Evolutionary conservation across 2,888 invertebrate species (phyloP).

Genomic region (Andrena flavipes): DNA sequence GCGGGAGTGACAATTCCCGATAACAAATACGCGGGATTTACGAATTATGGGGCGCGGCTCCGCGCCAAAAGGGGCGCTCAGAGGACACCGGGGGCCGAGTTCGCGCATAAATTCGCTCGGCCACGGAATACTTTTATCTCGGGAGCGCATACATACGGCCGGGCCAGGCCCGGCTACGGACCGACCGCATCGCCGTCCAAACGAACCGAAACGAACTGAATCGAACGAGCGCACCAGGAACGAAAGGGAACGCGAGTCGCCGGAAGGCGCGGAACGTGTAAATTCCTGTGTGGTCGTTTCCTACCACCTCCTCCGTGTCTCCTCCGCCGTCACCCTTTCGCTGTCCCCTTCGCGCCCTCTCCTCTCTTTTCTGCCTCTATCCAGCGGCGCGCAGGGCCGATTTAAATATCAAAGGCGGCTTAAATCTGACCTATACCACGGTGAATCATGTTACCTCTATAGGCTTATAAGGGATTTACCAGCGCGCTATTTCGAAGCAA

Average conservation of each 20-base stretch:
- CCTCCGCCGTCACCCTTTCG: constrained; percentile 54
- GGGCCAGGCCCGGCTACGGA: constrained; percentile 43
- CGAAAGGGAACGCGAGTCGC: constrained; percentile 51
- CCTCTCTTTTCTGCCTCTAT: constrained; percentile 63
- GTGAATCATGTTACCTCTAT: constrained; percentile 84
- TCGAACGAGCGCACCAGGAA: constrained; percentile 28
- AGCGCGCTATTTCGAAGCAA: constrained; percentile 72
- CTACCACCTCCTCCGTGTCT: constrained; percentile 68
- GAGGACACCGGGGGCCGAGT: constrained; percentile 52
- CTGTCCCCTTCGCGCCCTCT: constrained; percentile 46
- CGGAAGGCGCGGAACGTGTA: constrained; percentile 79
- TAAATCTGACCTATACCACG: constrained; percentile 85
- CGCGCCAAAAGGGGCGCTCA: constrained; percentile 37
- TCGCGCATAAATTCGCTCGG: constrained; percentile 75
- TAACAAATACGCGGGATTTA: constrained; percentile 68
- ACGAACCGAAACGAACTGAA: constrained; percentile 27
- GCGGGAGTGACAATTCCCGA: constrained; percentile 65
- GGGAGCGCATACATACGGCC: constrained; percentile 28
- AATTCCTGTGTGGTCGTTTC: constrained; percentile 83
- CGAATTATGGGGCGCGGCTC: constrained; percentile 63
- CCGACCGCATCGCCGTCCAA: constrained; percentile 38
- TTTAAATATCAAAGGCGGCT: constrained; percentile 85
- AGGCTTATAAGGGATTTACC: constrained; percentile 78
- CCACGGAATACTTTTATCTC: constrained; percentile 74
- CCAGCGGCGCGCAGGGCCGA: constrained; percentile 73